Percentiles rank a stretch among this genome's conserved stretches.
Evolutionary conservation across 2,797 vertebrate genomes (phyloP).

Genomic region (Cyclura pinguis): DNA sequence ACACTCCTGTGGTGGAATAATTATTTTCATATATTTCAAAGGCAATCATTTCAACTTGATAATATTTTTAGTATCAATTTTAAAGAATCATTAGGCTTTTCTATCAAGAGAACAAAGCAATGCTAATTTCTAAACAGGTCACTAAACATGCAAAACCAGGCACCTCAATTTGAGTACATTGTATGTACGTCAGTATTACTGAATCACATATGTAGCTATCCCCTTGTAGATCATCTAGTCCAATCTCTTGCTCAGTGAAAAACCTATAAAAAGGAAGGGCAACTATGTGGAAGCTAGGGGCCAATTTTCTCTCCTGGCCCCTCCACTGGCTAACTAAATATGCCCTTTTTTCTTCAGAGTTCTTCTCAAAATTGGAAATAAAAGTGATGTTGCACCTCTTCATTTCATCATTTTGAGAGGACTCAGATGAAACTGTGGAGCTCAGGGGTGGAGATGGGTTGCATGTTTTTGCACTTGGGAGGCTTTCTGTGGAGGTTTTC

Average conservation of each 20-base stretch:
- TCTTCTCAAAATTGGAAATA: no score
- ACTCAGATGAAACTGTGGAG: no score
- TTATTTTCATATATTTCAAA: constrained; percentile 31
- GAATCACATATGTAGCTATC: neutral
- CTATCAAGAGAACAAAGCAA: constrained; percentile 19
- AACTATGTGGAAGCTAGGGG: no score
- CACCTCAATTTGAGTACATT: neutral
- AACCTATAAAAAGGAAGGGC: neutral
- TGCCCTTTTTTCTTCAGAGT: no score
- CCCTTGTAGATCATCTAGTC: neutral
- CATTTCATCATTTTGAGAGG: no score
- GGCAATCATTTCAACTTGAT: constrained; percentile 15
- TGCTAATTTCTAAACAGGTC: neutral
- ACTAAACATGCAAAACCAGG: neutral
- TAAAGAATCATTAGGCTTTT: constrained; percentile 16
- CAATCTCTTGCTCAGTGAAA: neutral
- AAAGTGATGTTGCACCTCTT: no score
- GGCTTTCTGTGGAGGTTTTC: no score
- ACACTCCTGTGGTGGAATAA: neutral
- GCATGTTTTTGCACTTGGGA: no score
- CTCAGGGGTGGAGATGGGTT: no score
- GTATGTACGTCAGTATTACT: neutral
- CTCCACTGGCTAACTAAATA: no score
- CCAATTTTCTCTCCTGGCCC: no score
- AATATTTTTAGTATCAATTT: neutral